Conservation (phyloP, 2,113 vertebrate species). For the Pomatostomus ruficeps region DNA sequence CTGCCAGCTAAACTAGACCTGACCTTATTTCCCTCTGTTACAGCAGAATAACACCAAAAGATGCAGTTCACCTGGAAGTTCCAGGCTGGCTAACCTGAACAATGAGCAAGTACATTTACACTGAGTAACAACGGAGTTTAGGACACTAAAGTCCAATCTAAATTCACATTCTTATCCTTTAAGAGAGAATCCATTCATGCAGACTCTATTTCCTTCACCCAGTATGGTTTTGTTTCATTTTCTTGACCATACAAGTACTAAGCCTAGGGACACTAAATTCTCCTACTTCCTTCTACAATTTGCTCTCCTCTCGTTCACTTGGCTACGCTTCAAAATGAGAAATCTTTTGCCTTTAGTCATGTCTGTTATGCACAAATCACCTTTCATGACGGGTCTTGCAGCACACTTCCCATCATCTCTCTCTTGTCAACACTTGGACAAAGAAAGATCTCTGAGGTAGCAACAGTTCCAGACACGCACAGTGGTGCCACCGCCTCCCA, state of each 20-base stretch:
- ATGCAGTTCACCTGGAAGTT: not conserved
- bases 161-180: not conserved
- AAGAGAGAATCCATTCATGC: not conserved
- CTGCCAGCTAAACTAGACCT: not conserved
- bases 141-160: not conserved
- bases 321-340: not conserved
- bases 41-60: not conserved
- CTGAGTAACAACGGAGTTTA: not conserved
- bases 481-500: not conserved
- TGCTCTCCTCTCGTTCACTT: not conserved
- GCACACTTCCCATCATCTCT: not conserved
- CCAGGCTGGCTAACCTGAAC: not conserved
- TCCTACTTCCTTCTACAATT: not conserved
- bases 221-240: not conserved
- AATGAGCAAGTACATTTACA: not conserved
- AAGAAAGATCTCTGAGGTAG: not conserved
- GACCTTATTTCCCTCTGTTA: not conserved
- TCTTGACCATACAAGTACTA: not conserved
- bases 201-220: not conserved
- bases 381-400: constrained; percentile 25
- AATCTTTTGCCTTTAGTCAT: constrained; percentile 13
- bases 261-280: not conserved
- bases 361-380: not conserved
- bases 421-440: not conserved
- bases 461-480: not conserved